Base-by-base conservation (phyloP, 2,888 invertebrate genomes). In the Itoplectis maculator region DNA sequence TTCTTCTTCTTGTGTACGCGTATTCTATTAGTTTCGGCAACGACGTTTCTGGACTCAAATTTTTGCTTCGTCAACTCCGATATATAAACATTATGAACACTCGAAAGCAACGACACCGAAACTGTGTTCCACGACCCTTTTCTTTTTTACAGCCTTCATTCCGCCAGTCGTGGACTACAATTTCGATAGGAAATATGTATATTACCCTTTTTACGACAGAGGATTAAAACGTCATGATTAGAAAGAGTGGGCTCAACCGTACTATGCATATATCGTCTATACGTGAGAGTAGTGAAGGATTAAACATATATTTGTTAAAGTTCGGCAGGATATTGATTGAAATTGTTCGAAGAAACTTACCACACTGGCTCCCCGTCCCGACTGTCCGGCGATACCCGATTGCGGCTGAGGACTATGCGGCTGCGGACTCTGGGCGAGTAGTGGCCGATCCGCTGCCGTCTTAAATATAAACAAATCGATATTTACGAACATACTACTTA, bases 331-430 rank as follows among this genome's bases (percentile, higher is more conserved):
- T 61, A 51, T 61, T 63, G 37, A 42, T 29, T 23, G 7, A 47
- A 51, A 20, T 59, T 49, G 37, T 51, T 20, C 9, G 23, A 68
- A 81, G 84, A 65, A 77, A 93, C 96, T 95, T 94, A 97, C 98
- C 94, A 98, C 96, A 88, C 97, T 97, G 77, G 97, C 96, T 77
- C 97, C 97, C 82, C 97, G 95, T 51, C 97, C 97, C 72, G 97
- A 97, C 91, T 97, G 97, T 82, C 96, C 95, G 49, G 96, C 96
- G 90, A 96, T 94, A 59, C 96, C 95, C 15, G 95, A 94, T 0
- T 95, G 95, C 9, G 94, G 93, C 87, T 95, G 96, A 0, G 96
- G 96, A 89, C 95, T 95, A 86, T 95, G 95, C 5, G 95, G 94
- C 86, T 95, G 94, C 54, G 95, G 93, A 89, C 93, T 93, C 86